Percentiles rank a stretch among this genome's conserved stretches.
These are phyloP conservation scores for Plestiodon gilberti DNA, from an alignment of 2,113 vertebrate species.

Conservation along the genomic window DNA sequence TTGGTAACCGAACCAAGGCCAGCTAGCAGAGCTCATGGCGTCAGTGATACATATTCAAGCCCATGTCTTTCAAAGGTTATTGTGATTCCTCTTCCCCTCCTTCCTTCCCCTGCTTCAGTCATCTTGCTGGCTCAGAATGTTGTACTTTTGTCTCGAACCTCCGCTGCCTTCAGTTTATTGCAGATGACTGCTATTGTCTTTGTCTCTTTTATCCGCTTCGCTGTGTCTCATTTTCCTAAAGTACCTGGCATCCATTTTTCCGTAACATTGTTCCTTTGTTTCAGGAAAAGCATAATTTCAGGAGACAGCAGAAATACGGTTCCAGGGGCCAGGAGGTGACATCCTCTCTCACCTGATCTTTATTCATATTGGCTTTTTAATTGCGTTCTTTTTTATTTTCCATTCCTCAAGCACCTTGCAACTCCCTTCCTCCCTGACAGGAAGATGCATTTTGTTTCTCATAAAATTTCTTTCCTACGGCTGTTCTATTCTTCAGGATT, in stretches of 20 bases:
- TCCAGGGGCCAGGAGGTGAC: constrained; percentile 80
- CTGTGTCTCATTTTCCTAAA: constrained; percentile 81
- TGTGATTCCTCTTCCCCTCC: constrained; percentile 80
- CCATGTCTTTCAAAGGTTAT: constrained; percentile 79
- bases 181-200: constrained; percentile 74
- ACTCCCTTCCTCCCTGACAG: constrained; percentile 83
- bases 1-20: constrained; percentile 59
- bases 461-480: constrained; percentile 74
- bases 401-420: constrained; percentile 79
- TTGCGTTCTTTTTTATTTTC: constrained; percentile 73
- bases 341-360: constrained; percentile 83
- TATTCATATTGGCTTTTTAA: constrained; percentile 79
- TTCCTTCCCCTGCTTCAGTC: constrained; percentile 82
- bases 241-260: constrained; percentile 80
- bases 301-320: constrained; percentile 77
- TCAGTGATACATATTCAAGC: constrained; percentile 74
- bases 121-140: constrained; percentile 78
- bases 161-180: constrained; percentile 76
- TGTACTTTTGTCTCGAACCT: constrained; percentile 78
- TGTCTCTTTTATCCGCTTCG: constrained; percentile 78
- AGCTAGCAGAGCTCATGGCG: constrained; percentile 64
- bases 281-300: constrained; percentile 76
- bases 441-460: constrained; percentile 82
- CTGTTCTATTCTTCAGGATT: constrained; percentile 77
- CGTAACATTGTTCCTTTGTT: constrained; percentile 81